Base-by-base conservation (phyloP, 2,888 invertebrate genomes). In the Acrocyrtus sp. region DNA sequence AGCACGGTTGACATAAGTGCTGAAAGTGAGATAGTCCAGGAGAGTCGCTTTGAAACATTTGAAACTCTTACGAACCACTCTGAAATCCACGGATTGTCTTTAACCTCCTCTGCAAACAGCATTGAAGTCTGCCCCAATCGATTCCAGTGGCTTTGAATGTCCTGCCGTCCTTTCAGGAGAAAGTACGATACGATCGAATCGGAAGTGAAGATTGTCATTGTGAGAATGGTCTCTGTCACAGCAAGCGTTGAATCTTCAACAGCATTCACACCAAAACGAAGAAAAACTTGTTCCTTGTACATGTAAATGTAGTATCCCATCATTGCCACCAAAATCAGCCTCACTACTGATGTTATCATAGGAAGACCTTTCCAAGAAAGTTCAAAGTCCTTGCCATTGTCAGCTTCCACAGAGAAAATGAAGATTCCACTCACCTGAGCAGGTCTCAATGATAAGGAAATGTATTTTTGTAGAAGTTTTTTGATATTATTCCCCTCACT, bases 341-440 rank as follows among this genome's bases (percentile, higher is more conserved):
- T 29, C 0, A 50, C 0, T 8, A 58, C 4, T 12, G 45, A 8
- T 15, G 17, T 4, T 2, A 58, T 3, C 39, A 41, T 51, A n/a
- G 26, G 41, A 3, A 50, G 3, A 21, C 57, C 51, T 27, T 21
- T 12, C 12, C 15, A 51, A 4, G 34, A 15, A 3, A 57, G n/a
- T 1, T 24, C 27, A 19, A 22, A 67, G 29, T 27, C 21, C 2
- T 65, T 53, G 3, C 56, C n/a, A 2, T 29, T 12, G 12, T 6
- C 4, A n/a, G 15, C 2, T 10, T 12, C 34, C 4, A 50, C 1
- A n/a, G 34, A 24, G 17, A 58, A 58, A 4, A 67, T 43, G 17
- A 67, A 43, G 15, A 57, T 24, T 5, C 67, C 67, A 39, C 41
- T 67, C n/a, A n/a, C 4, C 26, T 67, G 67, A 8, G 67, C 48